These are phyloP conservation scores for Toxotes jaculatrix DNA, from an alignment of 2,113 vertebrate genomes.

Conservation along the genomic window DNA sequence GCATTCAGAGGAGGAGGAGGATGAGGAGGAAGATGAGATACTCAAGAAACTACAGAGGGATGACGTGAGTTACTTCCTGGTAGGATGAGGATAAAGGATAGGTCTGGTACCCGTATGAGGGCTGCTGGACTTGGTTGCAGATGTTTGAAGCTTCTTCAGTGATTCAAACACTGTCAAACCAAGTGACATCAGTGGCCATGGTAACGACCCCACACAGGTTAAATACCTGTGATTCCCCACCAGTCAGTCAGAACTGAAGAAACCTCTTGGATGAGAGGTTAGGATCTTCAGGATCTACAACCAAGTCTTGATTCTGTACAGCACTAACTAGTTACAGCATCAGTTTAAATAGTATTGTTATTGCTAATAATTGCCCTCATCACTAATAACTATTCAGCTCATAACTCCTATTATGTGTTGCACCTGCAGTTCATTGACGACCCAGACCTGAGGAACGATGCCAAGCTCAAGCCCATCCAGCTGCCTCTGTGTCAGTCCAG, in stretches of 20 bases:
- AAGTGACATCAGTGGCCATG: too few species aligned
- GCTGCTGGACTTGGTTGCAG: too few species aligned
- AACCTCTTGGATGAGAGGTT: too few species aligned
- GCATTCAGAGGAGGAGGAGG: slow-evolving; percentile 66
- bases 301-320: background rate
- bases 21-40: slow-evolving; percentile 75
- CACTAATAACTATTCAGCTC: background rate
- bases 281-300: too few species aligned
- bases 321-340: background rate
- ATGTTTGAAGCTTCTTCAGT: too few species aligned
- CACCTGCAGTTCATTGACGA: slow-evolving; percentile 83
- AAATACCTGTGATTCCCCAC: too few species aligned
- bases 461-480: slow-evolving; percentile 80
- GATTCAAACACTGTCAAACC: too few species aligned
- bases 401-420: background rate
- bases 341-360: too few species aligned
- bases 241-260: too few species aligned
- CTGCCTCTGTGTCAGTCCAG: slow-evolving; percentile 80
- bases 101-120: background rate
- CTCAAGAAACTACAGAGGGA: slow-evolving; percentile 83
- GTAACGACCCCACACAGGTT: too few species aligned
- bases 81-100: background rate
- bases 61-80: slow-evolving; percentile 70
- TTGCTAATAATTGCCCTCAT: background rate
- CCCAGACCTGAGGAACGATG: slow-evolving; percentile 81